Evolutionary conservation across 2,113 vertebrate genomes (phyloP).

Genomic region (Phycodurus eques): DNA sequence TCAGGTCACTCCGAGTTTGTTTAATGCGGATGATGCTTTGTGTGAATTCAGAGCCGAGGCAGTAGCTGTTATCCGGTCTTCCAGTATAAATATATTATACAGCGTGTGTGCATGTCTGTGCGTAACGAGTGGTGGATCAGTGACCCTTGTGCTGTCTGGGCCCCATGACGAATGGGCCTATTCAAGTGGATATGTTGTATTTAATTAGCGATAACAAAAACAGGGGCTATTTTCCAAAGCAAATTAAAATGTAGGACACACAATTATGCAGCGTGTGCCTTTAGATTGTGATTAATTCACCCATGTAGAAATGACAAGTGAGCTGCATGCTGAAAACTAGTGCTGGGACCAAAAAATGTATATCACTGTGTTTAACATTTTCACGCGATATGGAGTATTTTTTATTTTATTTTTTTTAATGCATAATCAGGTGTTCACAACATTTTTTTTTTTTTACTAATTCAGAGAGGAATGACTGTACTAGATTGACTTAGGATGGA

Average conservation of each 20-base stretch:
- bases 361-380: background rate
- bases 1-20: slow-evolving; percentile 34
- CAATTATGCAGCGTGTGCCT: background rate
- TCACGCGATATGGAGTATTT: too few relatives aligned
- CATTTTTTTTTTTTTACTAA: too few relatives aligned
- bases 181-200: slow-evolving; percentile 42
- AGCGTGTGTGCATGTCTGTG: slow-evolving; percentile 21
- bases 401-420: too few relatives aligned
- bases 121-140: slow-evolving; percentile 2
- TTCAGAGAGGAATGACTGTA: too few relatives aligned
- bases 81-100: slow-evolving; percentile 10
- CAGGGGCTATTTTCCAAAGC: background rate
- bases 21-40: slow-evolving; percentile 31
- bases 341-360: background rate
- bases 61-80: background rate
- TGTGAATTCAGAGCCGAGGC: slow-evolving; percentile 22
- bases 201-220: background rate
- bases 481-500: too few relatives aligned
- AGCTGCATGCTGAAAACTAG: background rate
- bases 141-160: slow-evolving; percentile 39
- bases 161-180: slow-evolving; percentile 44
- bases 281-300: background rate
- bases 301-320: background rate
- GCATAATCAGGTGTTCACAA: too few relatives aligned
- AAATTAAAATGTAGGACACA: slow-evolving; percentile 2